Percentiles rank a stretch among this genome's conserved stretches.
Evolutionary conservation across 2,113 vertebrate genomes (phyloP).

Genomic region (Ctenodactylus gundi): DNA sequence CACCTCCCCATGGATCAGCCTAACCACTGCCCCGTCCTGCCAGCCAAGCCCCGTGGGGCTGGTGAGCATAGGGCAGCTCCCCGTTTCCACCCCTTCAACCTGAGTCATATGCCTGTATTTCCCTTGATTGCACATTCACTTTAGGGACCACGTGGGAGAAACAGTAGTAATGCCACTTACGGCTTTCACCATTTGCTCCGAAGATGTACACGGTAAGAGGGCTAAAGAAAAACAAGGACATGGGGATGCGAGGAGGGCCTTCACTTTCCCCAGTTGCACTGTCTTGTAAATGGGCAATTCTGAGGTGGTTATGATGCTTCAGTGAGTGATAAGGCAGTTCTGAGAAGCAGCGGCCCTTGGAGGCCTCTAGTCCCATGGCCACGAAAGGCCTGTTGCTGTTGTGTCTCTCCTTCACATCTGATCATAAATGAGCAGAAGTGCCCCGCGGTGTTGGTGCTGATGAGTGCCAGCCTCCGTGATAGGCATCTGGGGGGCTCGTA

Average conservation of each 20-base stretch:
- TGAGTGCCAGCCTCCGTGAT: neutral
- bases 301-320: neutral
- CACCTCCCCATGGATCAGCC: fast-evolving
- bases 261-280: neutral
- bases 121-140: neutral
- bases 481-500: neutral
- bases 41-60: fast-evolving
- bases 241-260: neutral
- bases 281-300: neutral
- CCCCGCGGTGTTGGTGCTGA: neutral
- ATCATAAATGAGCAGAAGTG: neutral
- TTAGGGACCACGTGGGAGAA: neutral
- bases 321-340: neutral
- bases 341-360: neutral
- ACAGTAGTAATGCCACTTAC: neutral
- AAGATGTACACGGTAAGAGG: neutral
- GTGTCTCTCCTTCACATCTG: neutral
- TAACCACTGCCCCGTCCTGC: neutral
- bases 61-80: neutral
- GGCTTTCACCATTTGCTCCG: constrained; percentile 3
- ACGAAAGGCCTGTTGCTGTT: neutral
- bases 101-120: neutral
- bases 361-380: neutral
- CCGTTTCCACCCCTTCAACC: neutral
- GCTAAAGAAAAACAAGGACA: neutral